Conservation (phyloP, 2,888 invertebrate genomes). For the Pheosia tremula region DNA sequence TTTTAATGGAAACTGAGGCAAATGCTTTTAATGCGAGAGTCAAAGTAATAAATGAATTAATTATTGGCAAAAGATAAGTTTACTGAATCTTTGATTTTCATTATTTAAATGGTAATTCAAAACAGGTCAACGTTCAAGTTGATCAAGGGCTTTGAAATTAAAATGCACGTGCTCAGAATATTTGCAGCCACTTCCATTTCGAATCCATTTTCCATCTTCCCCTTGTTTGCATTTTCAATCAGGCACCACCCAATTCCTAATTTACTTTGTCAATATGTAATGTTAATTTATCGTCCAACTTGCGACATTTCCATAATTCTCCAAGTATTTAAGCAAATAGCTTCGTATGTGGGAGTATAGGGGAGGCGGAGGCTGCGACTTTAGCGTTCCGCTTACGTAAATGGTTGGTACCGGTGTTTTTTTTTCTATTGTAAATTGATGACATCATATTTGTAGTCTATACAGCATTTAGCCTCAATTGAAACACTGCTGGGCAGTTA, state of each 20-base stretch:
- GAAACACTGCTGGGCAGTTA: conserved; percentile 51
- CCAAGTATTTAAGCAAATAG: conserved; percentile 43
- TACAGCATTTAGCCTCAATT: conserved; percentile 51
- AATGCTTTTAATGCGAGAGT: too few species aligned
- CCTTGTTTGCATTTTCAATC: conserved; percentile 62
- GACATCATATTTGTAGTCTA: conserved; percentile 33
- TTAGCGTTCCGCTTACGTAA: conserved; percentile 28
- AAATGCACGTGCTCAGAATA: conserved; percentile 65
- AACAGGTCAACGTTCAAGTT: conserved; percentile 51
- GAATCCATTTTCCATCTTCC: conserved; percentile 42
- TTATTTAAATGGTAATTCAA: conserved; percentile 50
- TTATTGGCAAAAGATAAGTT: background rate
- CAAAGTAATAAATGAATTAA: background rate
- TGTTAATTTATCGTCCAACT: conserved; percentile 33
- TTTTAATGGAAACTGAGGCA: background rate
- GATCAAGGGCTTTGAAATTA: conserved; percentile 64
- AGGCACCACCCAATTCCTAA: conserved; percentile 30
- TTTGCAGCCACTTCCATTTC: conserved; percentile 41
- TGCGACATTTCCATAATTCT: conserved; percentile 46
- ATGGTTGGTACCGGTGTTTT: conserved; percentile 2
- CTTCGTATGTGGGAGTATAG: conserved; percentile 40
- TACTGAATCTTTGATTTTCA: conserved; percentile 27
- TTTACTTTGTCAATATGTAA: conserved; percentile 26
- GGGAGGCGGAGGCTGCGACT: conserved; percentile 36
- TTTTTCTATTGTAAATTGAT: conserved; percentile 14